phyloP scores from a whole-genome alignment of 2,113 vertebrate genomes.

The Hepsetus odoe region DNA sequence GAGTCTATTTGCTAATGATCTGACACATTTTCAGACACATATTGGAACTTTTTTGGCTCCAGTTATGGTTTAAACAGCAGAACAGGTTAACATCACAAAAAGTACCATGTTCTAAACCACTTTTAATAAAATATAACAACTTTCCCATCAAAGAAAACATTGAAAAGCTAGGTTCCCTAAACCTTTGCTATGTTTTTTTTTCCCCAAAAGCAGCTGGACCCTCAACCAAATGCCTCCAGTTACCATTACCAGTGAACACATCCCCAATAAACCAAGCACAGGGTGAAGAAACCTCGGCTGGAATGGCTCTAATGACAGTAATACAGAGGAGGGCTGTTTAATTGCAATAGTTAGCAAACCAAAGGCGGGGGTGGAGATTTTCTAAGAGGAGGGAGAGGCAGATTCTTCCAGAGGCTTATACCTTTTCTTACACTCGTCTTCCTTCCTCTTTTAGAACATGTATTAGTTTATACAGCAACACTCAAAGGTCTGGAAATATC shows the following conservation, averaged over 20 bases:
- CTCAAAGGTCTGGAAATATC: neutral
- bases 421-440: conserved; percentile 59
- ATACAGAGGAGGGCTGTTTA: conserved; percentile 62
- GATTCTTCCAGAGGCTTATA: conserved; percentile 54
- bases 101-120: too few species aligned
- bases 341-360: conserved; percentile 61
- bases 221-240: neutral
- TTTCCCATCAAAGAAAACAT: too few species aligned
- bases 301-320: conserved; percentile 69
- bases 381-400: conserved; percentile 60
- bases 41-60: too few species aligned
- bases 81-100: too few species aligned
- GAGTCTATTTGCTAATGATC: too few species aligned
- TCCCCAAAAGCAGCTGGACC: neutral
- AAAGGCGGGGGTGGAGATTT: conserved; percentile 38
- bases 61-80: conserved; percentile 54
- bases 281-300: conserved; percentile 45
- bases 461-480: neutral
- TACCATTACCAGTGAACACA: neutral
- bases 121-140: too few species aligned
- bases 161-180: too few species aligned
- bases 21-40: too few species aligned
- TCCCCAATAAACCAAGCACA: conserved; percentile 38
- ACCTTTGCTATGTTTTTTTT: neutral
- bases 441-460: conserved; percentile 23